Conservation (phyloP, 1,140 invertebrate species). For the Drosophila grimshawi region DNA sequence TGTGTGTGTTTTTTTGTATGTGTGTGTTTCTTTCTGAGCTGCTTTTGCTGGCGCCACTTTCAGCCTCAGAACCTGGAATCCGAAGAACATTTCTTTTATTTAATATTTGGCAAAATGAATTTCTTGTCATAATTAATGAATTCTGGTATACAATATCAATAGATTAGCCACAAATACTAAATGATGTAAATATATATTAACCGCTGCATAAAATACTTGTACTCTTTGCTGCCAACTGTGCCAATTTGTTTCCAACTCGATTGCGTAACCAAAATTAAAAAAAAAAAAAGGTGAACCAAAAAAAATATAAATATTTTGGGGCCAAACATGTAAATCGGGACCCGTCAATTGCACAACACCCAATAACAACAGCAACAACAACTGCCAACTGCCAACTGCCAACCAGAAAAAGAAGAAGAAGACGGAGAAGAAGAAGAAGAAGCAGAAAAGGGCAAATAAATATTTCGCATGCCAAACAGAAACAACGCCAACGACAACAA, state of each 20-base stretch:
- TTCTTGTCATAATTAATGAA: no score
- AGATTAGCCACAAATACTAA: no score
- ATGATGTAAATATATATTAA: background rate
- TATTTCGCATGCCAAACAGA: conserved; percentile 38
- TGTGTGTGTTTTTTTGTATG: no score
- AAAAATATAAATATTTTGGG: conserved; percentile 18
- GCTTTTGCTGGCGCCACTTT: conserved; percentile 10
- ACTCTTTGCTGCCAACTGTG: background rate
- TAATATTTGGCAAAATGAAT: no score
- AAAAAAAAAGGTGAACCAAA: conserved; percentile 3
- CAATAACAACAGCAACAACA: background rate
- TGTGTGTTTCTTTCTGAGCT: background rate
- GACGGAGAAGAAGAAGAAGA: conserved; percentile 14
- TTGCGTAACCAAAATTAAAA: conserved; percentile 23
- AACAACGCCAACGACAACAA: conserved; percentile 12
- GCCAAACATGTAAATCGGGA: conserved; percentile 54
- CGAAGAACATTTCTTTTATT: no score
- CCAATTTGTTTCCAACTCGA: background rate
- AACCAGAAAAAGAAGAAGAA: conserved; percentile 13
- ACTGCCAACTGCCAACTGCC: no score
- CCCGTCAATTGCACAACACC: conserved; percentile 49
- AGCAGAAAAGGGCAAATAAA: conserved; percentile 16
- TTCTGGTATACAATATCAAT: no score
- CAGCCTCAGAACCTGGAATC: no score
- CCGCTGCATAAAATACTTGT: background rate